Evolutionary conservation across 2,888 invertebrate genomes (phyloP).

Genomic region (Mesodorylaimus sp.): DNA sequence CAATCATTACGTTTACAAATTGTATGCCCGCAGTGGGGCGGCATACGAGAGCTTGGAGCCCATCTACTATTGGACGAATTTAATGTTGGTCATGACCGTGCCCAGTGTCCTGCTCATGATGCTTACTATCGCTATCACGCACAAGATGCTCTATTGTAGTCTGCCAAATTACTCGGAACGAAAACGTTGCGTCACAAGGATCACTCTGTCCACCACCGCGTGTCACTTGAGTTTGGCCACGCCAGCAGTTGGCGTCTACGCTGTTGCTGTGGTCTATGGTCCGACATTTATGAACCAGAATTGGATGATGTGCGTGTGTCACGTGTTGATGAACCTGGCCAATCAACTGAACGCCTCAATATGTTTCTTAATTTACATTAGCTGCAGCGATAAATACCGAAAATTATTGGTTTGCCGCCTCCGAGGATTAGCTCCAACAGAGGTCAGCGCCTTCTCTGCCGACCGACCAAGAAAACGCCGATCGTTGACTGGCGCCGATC

Average conservation of each 20-base stretch:
- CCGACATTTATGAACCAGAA: background rate
- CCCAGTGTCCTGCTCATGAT: conserved; percentile 19
- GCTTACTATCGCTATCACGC: background rate
- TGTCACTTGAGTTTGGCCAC: conserved; percentile 13
- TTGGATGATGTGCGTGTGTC: background rate
- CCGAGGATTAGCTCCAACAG: background rate
- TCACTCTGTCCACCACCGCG: conserved; percentile 23
- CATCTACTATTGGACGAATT: conserved; percentile 12
- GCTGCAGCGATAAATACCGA: conserved; percentile 1
- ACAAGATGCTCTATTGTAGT: background rate
- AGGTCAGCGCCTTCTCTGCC: background rate
- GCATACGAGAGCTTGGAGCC: background rate
- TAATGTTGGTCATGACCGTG: conserved; percentile 20
- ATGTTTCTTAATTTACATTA: conserved; percentile 1
- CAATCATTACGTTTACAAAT: background rate
- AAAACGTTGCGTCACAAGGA: conserved; percentile 24
- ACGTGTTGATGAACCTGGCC: background rate
- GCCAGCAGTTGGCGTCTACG: background rate
- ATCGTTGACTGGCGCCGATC: too few relatives aligned
- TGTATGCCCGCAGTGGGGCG: background rate
- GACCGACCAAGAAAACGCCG: too few relatives aligned
- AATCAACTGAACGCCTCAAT: conserved; percentile 3
- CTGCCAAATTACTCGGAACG: conserved; percentile 17
- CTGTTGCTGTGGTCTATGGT: conserved; percentile 2
- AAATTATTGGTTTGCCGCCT: background rate